Percentiles rank a stretch among this genome's conserved stretches.
phyloP scores from a whole-genome alignment of 2,888 invertebrate species.

The Cryptus armator region DNA sequence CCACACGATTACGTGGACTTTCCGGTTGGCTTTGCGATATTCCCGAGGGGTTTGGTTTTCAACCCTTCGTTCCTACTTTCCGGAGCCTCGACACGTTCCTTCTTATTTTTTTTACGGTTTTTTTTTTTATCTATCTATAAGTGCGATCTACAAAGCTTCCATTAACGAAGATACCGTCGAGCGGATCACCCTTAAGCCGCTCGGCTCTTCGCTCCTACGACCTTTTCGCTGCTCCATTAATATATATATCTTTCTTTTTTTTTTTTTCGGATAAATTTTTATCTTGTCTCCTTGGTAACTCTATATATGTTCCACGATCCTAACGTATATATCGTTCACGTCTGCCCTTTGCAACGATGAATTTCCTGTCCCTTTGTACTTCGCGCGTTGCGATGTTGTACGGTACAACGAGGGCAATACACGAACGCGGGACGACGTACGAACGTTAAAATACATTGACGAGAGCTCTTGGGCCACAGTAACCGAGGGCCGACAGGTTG shows the following conservation, averaged over 20 bases:
- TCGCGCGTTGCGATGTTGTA: neutral
- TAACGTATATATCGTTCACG: neutral
- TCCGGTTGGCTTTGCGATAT: constrained; percentile 33
- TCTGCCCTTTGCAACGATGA: neutral
- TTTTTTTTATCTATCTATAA: neutral
- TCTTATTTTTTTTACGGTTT: neutral
- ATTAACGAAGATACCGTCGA: neutral
- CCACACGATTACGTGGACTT: constrained; percentile 33
- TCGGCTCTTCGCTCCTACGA: neutral
- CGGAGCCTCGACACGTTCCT: neutral
- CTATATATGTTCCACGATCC: neutral
- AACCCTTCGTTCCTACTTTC: constrained; percentile 11
- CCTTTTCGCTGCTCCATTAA: neutral
- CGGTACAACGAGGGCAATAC: neutral
- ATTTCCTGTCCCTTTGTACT: neutral
- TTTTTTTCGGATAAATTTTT: neutral
- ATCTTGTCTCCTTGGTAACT: neutral
- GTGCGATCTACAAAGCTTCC: neutral
- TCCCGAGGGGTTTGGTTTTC: constrained; percentile 14
- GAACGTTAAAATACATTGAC: constrained; percentile 49
- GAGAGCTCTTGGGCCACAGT: constrained; percentile 11
- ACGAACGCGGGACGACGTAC: neutral
- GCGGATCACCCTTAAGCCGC: neutral
- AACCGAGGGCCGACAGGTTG: constrained; percentile 56
- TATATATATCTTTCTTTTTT: neutral